Evolutionary conservation across 2,113 vertebrate genomes (phyloP).

Genomic region (Mesoclemmys tuberculata): DNA sequence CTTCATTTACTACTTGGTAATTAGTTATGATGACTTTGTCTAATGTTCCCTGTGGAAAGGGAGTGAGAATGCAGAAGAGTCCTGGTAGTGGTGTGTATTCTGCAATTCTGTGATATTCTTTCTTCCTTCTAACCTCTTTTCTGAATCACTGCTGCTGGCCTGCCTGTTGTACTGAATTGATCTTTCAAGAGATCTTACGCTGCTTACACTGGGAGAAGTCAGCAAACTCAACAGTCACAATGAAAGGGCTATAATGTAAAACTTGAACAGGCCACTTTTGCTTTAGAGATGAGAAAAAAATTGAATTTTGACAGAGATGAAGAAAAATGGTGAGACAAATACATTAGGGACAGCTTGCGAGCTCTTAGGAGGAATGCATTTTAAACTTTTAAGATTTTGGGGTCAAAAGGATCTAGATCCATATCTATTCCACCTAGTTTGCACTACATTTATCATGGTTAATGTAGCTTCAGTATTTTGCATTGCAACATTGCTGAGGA

Average conservation of each 20-base stretch:
- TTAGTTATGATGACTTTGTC: background rate
- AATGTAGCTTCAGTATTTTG: background rate
- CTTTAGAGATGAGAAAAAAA: background rate
- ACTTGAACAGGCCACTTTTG: background rate
- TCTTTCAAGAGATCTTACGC: background rate
- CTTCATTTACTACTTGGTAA: conserved; percentile 17
- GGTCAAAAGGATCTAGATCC: background rate
- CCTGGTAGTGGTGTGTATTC: background rate
- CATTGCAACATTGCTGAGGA: background rate
- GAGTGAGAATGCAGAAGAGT: background rate
- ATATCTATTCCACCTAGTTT: background rate
- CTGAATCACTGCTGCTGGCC: background rate
- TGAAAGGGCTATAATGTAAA: background rate
- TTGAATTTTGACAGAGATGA: background rate
- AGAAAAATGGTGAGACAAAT: background rate
- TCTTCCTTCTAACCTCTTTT: background rate
- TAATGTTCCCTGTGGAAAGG: background rate
- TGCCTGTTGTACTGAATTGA: background rate
- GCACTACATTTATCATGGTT: accelerated
- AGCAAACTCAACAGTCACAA: background rate
- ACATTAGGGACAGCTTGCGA: background rate
- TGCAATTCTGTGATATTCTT: background rate
- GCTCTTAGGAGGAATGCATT: accelerated
- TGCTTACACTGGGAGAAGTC: background rate
- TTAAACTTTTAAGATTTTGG: background rate